Percentiles rank a stretch among this genome's conserved stretches.
These are phyloP conservation scores for Nemotelus nigrinus DNA, from an alignment of 2,888 invertebrate species.

Conservation along the genomic window DNA sequence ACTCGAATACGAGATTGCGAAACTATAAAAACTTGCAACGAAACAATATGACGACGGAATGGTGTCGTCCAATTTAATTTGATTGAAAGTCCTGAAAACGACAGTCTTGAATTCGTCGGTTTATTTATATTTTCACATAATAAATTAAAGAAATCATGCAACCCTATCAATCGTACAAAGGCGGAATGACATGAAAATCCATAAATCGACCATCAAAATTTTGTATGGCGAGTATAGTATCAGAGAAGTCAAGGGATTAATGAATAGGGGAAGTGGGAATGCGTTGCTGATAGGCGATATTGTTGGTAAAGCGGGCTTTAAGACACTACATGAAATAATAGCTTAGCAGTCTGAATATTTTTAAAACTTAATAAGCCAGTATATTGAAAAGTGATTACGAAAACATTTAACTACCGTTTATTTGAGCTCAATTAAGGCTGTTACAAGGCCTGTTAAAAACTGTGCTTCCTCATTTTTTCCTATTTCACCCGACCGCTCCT, in stretches of 20 bases:
- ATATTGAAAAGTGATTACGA: too few species aligned
- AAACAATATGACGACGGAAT: slow-evolving; percentile 39
- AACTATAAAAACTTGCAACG: slow-evolving; percentile 43
- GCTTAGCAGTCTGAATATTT: too few species aligned
- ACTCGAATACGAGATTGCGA: slow-evolving; percentile 36
- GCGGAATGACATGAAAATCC: slow-evolving; percentile 26
- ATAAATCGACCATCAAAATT: slow-evolving; percentile 43
- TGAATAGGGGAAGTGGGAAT: slow-evolving; percentile 1
- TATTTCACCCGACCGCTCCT: neutral
- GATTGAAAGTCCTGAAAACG: slow-evolving; percentile 36
- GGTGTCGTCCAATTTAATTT: slow-evolving; percentile 43
- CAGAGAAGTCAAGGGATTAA: neutral
- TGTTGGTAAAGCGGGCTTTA: too few species aligned
- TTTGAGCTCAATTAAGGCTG: too few species aligned
- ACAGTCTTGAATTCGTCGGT: slow-evolving; percentile 11
- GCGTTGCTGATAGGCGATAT: too few species aligned
- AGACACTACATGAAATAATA: too few species aligned
- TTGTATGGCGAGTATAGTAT: slow-evolving; percentile 23
- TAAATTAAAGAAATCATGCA: slow-evolving; percentile 42
- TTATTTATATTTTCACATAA: slow-evolving; percentile 44
- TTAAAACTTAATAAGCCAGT: too few species aligned
- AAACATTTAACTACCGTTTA: too few species aligned
- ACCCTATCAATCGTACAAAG: slow-evolving; percentile 38
- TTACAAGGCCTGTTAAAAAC: too few species aligned
- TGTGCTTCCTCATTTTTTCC: neutral